Conservation (phyloP, 2,888 invertebrate genomes). For the Carabus problematicus region DNA sequence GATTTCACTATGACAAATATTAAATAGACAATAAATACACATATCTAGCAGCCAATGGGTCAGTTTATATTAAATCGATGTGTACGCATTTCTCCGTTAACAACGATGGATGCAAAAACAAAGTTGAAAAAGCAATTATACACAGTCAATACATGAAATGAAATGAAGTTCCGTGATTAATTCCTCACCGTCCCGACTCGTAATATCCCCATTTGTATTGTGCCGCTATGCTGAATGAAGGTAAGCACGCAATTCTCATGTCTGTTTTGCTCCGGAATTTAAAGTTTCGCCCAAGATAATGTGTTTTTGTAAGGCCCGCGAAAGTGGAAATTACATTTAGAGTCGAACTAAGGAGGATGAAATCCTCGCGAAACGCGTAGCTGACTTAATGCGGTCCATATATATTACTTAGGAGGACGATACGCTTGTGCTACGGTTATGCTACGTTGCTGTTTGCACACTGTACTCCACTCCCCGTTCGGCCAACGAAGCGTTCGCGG, state of each 20-base stretch:
- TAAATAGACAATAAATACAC: too few relatives aligned
- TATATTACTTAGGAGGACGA: conserved; percentile 30
- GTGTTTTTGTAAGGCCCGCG: conserved; percentile 38
- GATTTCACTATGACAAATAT: too few relatives aligned
- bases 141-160: conserved; percentile 26
- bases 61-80: conserved; percentile 8
- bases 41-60: too few relatives aligned
- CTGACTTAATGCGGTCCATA: conserved; percentile 36
- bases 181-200: conserved; percentile 20
- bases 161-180: conserved; percentile 36
- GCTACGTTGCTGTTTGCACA: conserved; percentile 1
- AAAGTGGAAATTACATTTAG: conserved; percentile 42
- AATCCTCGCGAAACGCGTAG: conserved; percentile 18
- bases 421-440: not conserved
- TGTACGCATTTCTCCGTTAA: conserved; percentile 7
- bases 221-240: conserved; percentile 23
- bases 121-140: conserved; percentile 41
- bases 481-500: not conserved
- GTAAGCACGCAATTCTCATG: conserved; percentile 40
- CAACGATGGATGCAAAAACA: not conserved
- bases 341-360: conserved; percentile 36
- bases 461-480: not conserved
- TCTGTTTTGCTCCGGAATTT: conserved; percentile 26
- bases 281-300: conserved; percentile 37
- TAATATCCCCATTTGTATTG: conserved; percentile 36